phyloP scores from a whole-genome alignment of 2,113 vertebrate species.

The Hepsetus odoe region DNA sequence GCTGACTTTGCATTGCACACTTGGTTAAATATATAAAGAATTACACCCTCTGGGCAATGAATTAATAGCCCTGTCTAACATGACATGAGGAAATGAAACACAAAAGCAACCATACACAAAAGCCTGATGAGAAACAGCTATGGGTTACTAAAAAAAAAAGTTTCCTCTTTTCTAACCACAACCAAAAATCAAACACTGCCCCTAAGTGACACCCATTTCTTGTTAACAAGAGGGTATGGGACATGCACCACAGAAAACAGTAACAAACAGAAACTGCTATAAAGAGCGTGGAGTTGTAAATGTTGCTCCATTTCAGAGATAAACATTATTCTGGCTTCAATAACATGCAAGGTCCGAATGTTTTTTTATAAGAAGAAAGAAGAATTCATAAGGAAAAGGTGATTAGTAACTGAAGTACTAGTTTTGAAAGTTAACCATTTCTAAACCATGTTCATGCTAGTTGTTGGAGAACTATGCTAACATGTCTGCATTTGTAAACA shows the following conservation, averaged over 20 bases:
- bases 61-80: background rate
- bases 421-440: background rate
- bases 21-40: background rate
- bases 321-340: background rate
- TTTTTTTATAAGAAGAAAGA: slow-evolving; percentile 1
- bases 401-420: background rate
- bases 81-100: slow-evolving; percentile 49
- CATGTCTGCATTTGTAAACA: too few species aligned
- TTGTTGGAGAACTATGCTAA: background rate
- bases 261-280: background rate
- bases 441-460: background rate
- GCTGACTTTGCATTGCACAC: slow-evolving; percentile 26
- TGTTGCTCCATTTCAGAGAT: background rate
- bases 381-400: background rate
- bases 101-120: background rate
- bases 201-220: background rate
- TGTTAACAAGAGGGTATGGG: background rate
- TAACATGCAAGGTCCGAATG: background rate
- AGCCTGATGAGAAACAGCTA: slow-evolving; percentile 48
- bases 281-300: background rate
- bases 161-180: slow-evolving; percentile 39
- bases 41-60: too few species aligned
- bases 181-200: slow-evolving; percentile 17
- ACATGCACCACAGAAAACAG: background rate
- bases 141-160: slow-evolving; percentile 16